Evolutionary conservation across 2,113 vertebrate species (phyloP), one percentile per base, ranked within the genome.

Genomic region (Artemisiospiza belli): DNA sequence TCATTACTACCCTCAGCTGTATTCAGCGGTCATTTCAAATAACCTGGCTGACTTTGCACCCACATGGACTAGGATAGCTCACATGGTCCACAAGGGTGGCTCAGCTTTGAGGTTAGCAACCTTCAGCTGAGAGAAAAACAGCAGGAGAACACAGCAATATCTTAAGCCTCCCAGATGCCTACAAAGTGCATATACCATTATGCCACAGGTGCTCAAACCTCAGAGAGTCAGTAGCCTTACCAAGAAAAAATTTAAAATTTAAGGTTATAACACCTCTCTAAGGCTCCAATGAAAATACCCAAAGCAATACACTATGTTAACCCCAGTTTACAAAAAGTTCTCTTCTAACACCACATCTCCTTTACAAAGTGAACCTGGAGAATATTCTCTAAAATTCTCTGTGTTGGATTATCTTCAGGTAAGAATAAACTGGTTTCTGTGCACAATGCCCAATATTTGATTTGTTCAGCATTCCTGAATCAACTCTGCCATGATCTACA

Each of bases 11-110:
- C 62, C 37, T 76, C 67, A 82, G 49, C 70, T 79, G 44, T 28
- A 76, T 52, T 79, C 90, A 89, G 77, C 52, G 82, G 54, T 64
- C 72, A 87, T 83, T 92, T 94, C 61, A 76, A 92, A 90, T 52
- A 93, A 95, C 49, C 28, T 87, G 88, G 37, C 67, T 90, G 74
- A 72, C 82, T 90, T 68, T 69, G 67, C 59, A 73, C 46, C 88
- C 82, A 83, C 87, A 87, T 16, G 41, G 87, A 64, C 57, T 41
- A 41, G 19, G 28, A 73, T 1, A 76, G 62, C 57, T 91, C 70
- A 47, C 10, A 68, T 21, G 39, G 90, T 73, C 54, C 67, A 46
- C 46, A 46, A 90, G 37, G 2, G 9, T 41, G 37, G 52, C 67
- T 90, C 67, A 88, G 57, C 57, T 94, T 51, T 33, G 70, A 85